Conservation (phyloP, 35 echinoderm and acorn worm genomes). For the Lytechinus pictus region DNA sequence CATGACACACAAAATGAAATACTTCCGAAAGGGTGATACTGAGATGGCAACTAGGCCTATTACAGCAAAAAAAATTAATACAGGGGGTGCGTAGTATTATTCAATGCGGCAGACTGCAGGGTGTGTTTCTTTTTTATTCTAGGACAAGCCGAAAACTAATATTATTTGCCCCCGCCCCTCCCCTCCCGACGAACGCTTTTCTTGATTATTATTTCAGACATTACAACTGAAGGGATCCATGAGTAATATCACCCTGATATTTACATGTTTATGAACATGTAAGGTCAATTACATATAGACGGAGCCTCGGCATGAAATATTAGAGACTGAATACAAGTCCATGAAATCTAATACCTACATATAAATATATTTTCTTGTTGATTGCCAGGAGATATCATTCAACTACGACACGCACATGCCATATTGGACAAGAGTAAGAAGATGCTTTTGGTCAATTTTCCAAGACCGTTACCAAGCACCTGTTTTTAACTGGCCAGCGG, state of each 20-base stretch:
- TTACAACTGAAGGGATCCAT: neutral
- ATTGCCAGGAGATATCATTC: conserved; percentile 11
- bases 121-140: no score
- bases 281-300: neutral
- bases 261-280: neutral
- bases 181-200: neutral
- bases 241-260: neutral
- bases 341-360: neutral
- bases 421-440: neutral
- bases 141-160: no score
- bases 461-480: conserved; percentile 8
- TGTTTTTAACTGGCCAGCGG: neutral
- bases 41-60: no score
- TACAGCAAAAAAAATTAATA: no score
- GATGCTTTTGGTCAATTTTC: conserved; percentile 1
- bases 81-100: no score
- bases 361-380: neutral
- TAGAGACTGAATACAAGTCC: neutral
- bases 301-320: neutral
- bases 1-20: no score
- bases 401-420: neutral
- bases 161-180: no score
- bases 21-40: no score
- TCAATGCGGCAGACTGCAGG: no score
- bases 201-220: neutral